Evolutionary conservation across 2,888 invertebrate genomes (phyloP).

Genomic region (Eupithecia exiguata): DNA sequence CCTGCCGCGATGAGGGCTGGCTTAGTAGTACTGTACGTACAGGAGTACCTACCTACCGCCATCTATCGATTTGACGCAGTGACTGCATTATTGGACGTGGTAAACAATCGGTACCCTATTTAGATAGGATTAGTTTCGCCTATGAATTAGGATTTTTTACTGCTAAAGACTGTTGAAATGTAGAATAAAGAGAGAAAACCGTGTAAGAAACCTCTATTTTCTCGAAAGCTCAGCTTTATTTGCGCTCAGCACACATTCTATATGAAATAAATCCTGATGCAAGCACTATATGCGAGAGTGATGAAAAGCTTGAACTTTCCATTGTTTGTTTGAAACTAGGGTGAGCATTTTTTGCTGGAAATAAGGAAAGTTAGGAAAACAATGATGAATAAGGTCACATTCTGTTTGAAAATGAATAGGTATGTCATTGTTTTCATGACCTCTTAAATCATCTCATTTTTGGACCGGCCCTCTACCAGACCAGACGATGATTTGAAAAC

Average conservation of each 20-base stretch:
- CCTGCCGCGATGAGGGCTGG: conserved; percentile 48
- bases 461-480: background rate
- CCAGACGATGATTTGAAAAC: background rate
- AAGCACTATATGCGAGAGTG: conserved; percentile 43
- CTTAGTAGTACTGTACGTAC: conserved; percentile 13
- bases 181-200: no score
- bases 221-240: conserved; percentile 5
- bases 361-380: conserved; percentile 26
- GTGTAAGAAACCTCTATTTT: background rate
- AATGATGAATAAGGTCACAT: background rate
- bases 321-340: conserved; percentile 47
- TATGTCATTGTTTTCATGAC: background rate
- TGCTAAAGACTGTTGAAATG: no score
- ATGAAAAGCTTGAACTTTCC: conserved; percentile 55
- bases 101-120: background rate
- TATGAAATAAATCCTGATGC: conserved; percentile 25
- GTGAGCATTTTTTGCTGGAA: conserved; percentile 34
- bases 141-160: no score
- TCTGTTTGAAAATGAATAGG: background rate
- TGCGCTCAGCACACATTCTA: conserved; percentile 14
- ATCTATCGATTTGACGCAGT: conserved; percentile 30
- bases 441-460: background rate
- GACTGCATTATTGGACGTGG: conserved; percentile 15
- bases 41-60: background rate
- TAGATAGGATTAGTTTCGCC: no score